phyloP scores from a whole-genome alignment of 2,888 invertebrate species.

The Exocentrus adspersus region DNA sequence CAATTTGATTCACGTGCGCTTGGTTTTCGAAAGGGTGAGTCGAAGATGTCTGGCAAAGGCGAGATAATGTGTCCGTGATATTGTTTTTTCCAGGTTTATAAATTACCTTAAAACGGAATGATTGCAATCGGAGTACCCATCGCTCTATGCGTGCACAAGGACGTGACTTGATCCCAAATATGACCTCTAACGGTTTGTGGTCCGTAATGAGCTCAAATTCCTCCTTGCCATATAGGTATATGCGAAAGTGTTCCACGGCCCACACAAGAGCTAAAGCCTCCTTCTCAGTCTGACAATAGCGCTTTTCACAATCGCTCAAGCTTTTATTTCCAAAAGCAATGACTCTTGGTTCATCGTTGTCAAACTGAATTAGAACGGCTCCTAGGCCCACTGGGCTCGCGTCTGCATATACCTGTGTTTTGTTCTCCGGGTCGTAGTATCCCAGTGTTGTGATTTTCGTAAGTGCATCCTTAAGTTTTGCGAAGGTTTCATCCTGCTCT shows the following conservation, averaged over 20 bases:
- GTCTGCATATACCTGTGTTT: too few species aligned
- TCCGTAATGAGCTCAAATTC: constrained; percentile 47
- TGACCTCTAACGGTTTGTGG: constrained; percentile 55
- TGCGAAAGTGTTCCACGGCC: constrained; percentile 52
- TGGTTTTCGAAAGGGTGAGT: neutral
- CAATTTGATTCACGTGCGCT: neutral
- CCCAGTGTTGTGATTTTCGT: too few species aligned
- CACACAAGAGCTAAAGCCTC: constrained; percentile 58
- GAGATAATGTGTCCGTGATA: constrained; percentile 31
- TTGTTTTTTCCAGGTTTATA: constrained; percentile 33
- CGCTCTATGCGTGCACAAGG: constrained; percentile 39
- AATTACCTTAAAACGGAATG: constrained; percentile 28
- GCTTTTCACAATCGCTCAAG: constrained; percentile 43
- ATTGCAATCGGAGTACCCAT: constrained; percentile 32
- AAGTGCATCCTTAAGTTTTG: too few species aligned
- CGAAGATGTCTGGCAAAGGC: neutral
- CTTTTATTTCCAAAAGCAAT: constrained; percentile 48
- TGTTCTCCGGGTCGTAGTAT: too few species aligned
- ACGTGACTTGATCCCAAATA: constrained; percentile 46
- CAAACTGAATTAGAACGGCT: too few species aligned
- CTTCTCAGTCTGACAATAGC: constrained; percentile 56
- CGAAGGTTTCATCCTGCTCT: too few species aligned
- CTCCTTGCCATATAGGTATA: constrained; percentile 41
- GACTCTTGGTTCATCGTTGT: too few species aligned
- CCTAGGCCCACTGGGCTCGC: too few species aligned